These are phyloP conservation scores for Rafetus swinhoei DNA, from an alignment of 2,113 vertebrate species.

Conservation along the genomic window DNA sequence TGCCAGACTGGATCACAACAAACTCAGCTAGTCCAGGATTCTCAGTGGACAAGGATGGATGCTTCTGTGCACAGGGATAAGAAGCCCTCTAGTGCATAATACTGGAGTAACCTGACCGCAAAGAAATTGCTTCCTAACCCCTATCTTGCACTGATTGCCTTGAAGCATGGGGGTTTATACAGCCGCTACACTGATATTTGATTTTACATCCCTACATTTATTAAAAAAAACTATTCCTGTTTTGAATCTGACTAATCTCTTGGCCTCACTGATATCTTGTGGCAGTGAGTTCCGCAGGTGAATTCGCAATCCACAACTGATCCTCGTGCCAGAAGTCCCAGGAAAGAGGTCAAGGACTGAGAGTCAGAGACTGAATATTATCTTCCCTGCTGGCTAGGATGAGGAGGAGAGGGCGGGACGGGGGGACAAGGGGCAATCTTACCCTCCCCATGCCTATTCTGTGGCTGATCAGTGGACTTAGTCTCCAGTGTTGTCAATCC, in stretches of 20 bases:
- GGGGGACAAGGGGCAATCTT: not conserved
- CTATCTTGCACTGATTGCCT: conserved; percentile 8
- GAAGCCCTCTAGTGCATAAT: not conserved
- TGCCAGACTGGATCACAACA: not conserved
- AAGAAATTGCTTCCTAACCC: not conserved
- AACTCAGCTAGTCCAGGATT: not conserved
- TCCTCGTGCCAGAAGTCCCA: conserved; percentile 8
- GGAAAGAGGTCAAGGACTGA: not conserved
- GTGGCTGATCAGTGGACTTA: not conserved
- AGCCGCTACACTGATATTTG: not conserved
- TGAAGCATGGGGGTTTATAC: not conserved
- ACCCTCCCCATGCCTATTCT: not conserved
- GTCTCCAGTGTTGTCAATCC: conserved; percentile 2
- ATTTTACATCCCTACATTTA: conserved; percentile 6
- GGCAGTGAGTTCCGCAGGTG: conserved; percentile 15
- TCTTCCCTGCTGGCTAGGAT: not conserved
- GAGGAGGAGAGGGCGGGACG: not conserved
- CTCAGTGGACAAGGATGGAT: not conserved
- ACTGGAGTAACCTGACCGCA: accelerated
- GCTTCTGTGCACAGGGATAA: not conserved
- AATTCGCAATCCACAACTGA: conserved; percentile 17
- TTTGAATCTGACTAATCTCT: not conserved
- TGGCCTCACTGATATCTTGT: conserved; percentile 22
- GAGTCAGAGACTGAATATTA: not conserved
- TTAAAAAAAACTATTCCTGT: conserved; percentile 7